Base-by-base conservation (phyloP, 2,888 invertebrate species). In the Caenorhabditis sp. region DNA sequence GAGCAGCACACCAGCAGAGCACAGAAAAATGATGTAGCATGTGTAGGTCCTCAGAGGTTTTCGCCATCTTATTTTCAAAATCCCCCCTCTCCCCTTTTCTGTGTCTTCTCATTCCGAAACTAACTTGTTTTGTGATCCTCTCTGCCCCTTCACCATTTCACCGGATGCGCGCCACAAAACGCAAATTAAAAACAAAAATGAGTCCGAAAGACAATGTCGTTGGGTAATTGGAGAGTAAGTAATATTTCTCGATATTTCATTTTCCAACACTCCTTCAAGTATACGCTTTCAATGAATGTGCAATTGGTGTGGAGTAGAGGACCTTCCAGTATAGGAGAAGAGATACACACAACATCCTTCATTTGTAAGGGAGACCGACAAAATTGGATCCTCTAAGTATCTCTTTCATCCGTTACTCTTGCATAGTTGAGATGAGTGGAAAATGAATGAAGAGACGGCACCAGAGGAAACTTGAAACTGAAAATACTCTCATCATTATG, bases 371-470 rank as follows among this genome's bases (percentile, higher is more conserved):
- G 70, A 49, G 58, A n/a, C n/a, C 75, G 59, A n/a, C 66, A 76
- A 76, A 76, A 76, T 68, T 76, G 70, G 64, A 70, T 79, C 54
- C 70, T 70, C 54, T 54, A 64, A 70, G 63, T 70, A 79, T 79
- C 64, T 63, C 47, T 79, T 79, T 70, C 79, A 70, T 70, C 64
- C 54, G 68, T 68, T 68, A 68, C 70, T 79, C 61, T 70, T 70
- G 79, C 77, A 77, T 79, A 70, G 79, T 79, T 79, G 63, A 70
- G 70, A 64, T 77, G 77, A 61, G 70, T 72, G 63, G 70, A 79
- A 70, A 70, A 79, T 79, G 79, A 70, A 79, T 79, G 70, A 77
- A 77, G 56, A 58, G 64, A 51, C n/a, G 28, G 22, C 63, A 61
- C 69, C 69, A 64, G 47, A 64, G 31, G 79, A 70, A 79, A 70